Evolutionary conservation across 2,888 invertebrate species (phyloP).

Genomic region (Eupithecia insigniata): DNA sequence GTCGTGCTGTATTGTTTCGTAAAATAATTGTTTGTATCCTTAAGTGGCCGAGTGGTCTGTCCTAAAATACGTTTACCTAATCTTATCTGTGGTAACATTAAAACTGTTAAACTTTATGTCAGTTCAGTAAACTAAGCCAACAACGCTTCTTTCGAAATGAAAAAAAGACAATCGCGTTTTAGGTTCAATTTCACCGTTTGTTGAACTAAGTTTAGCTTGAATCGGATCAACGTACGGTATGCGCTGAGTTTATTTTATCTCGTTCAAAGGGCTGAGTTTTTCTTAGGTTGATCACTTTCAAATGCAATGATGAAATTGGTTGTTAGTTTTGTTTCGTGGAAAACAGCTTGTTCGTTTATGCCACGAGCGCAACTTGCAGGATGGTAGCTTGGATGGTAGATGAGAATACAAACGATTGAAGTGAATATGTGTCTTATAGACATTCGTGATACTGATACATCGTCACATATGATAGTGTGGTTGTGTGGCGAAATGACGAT

Average conservation of each 20-base stretch:
- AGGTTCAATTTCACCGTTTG: background rate
- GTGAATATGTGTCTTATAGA: too few species aligned
- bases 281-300: too few species aligned
- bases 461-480: too few species aligned
- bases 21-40: background rate
- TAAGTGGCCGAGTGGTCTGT: background rate
- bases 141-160: background rate
- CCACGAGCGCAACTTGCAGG: too few species aligned
- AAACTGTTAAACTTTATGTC: background rate
- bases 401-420: too few species aligned
- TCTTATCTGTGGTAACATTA: conserved; percentile 1
- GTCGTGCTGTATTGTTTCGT: background rate
- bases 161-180: background rate
- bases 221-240: background rate
- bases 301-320: too few species aligned
- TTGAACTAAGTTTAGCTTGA: background rate
- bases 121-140: background rate
- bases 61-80: background rate
- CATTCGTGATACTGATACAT: too few species aligned
- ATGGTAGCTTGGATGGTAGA: too few species aligned
- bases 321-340: too few species aligned
- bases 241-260: background rate
- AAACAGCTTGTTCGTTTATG: too few species aligned
- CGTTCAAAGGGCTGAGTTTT: background rate
- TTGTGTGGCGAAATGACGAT: too few species aligned